These are phyloP conservation scores for Eretmochelys imbricata DNA, from an alignment of 2,113 vertebrate species.

Conservation along the genomic window DNA sequence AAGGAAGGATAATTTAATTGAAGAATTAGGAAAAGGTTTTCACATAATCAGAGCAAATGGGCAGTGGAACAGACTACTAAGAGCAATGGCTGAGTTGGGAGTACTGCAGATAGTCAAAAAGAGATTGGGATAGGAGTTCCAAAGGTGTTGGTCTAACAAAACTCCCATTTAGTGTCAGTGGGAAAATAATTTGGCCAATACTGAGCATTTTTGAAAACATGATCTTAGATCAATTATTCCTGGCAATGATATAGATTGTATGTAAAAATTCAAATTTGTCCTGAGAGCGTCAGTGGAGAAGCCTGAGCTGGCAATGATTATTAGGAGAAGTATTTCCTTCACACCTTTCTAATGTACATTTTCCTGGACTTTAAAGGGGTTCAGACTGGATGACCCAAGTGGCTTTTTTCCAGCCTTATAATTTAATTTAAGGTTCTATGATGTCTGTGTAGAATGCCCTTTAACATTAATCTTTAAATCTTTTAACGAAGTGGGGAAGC, in stretches of 20 bases:
- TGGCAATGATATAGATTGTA: neutral
- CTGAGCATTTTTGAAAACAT: neutral
- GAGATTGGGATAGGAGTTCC: neutral
- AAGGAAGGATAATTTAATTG: neutral
- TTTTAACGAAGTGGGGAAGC: conserved; percentile 56
- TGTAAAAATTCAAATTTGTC: neutral
- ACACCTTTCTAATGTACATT: conserved; percentile 10
- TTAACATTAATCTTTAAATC: conserved; percentile 51
- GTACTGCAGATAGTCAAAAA: neutral
- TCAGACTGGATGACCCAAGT: neutral
- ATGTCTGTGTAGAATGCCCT: conserved; percentile 30
- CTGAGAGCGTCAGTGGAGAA: fast-evolving
- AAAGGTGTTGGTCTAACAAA: neutral
- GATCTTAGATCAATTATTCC: neutral
- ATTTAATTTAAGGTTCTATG: neutral
- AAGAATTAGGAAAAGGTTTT: too few species aligned
- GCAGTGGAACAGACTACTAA: neutral
- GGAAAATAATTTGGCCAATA: neutral
- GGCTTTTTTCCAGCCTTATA: neutral
- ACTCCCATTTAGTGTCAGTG: neutral
- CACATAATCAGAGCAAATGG: too few species aligned
- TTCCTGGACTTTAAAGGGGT: neutral
- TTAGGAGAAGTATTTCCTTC: neutral
- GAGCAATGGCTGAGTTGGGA: neutral
- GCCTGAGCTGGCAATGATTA: neutral